Percentiles rank a stretch among this genome's conserved stretches.
These are phyloP conservation scores for Ibidorhyncha struthersii DNA, from an alignment of 2,113 vertebrate species.

Conservation along the genomic window DNA sequence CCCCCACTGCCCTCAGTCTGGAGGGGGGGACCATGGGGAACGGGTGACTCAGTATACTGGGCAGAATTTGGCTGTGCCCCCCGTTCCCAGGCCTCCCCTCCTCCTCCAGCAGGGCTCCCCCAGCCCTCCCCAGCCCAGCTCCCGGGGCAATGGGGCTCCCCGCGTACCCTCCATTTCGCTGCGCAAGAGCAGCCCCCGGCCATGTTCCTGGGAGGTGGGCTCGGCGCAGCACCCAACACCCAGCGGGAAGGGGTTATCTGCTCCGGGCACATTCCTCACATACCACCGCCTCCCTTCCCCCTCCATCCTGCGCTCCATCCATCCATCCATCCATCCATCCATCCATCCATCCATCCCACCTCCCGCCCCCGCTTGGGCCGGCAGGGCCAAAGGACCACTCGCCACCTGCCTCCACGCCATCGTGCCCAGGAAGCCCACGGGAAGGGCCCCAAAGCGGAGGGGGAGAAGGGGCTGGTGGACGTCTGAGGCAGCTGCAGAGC, in stretches of 20 bases:
- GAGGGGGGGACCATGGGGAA: not conserved
- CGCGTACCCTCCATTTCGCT: accelerated
- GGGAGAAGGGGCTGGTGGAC: too few relatives aligned
- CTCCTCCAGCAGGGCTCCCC: accelerated
- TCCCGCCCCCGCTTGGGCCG: accelerated
- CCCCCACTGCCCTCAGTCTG: accelerated
- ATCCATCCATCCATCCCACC: not conserved
- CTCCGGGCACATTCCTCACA: slow-evolving; percentile 17
- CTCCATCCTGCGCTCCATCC: not conserved
- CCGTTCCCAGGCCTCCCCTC: accelerated
- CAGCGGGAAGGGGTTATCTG: slow-evolving; percentile 34
- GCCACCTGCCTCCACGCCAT: accelerated
- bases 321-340: not conserved
- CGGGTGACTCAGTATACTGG: accelerated
- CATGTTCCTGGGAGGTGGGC: accelerated
- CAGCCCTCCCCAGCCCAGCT: not conserved
- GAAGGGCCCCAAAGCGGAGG: not conserved
- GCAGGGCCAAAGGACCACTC: not conserved
- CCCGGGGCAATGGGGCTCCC: not conserved
- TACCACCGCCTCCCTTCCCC: not conserved
- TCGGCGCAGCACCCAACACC: not conserved
- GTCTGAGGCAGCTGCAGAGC: not conserved
- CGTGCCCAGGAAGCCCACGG: accelerated
- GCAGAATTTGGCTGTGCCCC: not conserved
- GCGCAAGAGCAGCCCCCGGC: not conserved